Evolutionary conservation across 2,797 vertebrate genomes (phyloP), one percentile per base, ranked within the genome.

Genomic region (Bucorvus abyssinicus): DNA sequence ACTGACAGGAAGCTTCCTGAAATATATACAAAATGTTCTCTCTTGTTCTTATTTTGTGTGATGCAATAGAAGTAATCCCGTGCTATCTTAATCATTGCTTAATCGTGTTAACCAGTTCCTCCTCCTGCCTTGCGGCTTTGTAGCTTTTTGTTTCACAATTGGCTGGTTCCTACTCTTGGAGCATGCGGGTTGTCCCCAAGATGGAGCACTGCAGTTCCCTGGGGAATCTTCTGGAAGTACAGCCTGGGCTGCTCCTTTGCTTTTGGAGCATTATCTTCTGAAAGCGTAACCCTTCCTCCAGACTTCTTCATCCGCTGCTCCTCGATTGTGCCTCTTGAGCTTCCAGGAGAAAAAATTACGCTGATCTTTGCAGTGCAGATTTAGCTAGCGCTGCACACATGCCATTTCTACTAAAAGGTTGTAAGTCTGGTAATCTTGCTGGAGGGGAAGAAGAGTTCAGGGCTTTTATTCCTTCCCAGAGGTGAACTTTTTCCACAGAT

Each of bases 21-120:
- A 94, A 93, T 80, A 89, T 56, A 93, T 47, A 91, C 91, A 94
- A 94, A 96, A 91, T 74, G 77, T 87, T 94, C 93, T 76, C 80
- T 78, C 84, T 87, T 65, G 52, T 90, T 81, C 85, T 82, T 60
- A 79, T 84, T 94, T 68, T 13, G 16, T 30, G 53, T 87, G 91
- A 96, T 87, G 90, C 71, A 92, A 91, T 12, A 80, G 45, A 74
- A 93, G n/a, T 44, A 93, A 94, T 74, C 77, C 77, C 23, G 4
- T 71, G 42, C 60, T 91, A 74, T 93, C 38, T 42, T 63, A 80
- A 80, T 64, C 83, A 84, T 83, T 95, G 88, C 94, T 94, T 76
- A 94, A 91, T 76, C 68, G 45, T 21, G 26, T 73, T 94, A 95
- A 96, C 74, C 64, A 93, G 76, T 81, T 88, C 81, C 63, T 86